Percentiles rank a stretch among this genome's conserved stretches.
Evolutionary conservation across 2,113 vertebrate species (phyloP).

Genomic region (Nycticryphes semicollaris): DNA sequence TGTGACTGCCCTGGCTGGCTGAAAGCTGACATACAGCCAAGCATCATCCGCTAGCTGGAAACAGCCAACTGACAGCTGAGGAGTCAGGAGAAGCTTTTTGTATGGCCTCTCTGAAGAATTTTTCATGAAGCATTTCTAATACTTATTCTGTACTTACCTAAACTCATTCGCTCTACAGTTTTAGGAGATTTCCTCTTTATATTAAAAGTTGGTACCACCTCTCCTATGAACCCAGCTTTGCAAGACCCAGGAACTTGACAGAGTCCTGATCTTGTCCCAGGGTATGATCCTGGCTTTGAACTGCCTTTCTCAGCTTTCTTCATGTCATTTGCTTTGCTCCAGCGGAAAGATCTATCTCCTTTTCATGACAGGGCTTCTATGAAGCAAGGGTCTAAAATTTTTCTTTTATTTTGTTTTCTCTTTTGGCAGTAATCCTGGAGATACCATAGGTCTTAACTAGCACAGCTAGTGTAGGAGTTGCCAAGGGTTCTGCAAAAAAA

Average conservation of each 20-base stretch:
- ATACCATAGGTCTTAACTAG: neutral
- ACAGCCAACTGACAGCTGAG: neutral
- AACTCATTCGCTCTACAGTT: neutral
- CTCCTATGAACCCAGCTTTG: neutral
- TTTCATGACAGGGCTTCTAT: neutral
- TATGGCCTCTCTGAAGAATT: neutral
- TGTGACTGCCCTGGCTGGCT: neutral
- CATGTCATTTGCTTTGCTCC: neutral
- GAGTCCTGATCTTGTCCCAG: neutral
- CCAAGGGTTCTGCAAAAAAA: neutral
- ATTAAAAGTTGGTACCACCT: neutral
- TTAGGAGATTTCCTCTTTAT: neutral
- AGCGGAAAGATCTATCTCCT: neutral
- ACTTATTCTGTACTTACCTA: neutral
- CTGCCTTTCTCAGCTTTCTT: neutral
- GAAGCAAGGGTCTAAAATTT: neutral
- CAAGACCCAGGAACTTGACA: neutral
- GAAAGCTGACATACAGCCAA: neutral
- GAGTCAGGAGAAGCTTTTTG: neutral
- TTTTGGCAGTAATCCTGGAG: neutral
- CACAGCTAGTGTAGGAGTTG: neutral
- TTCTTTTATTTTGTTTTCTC: neutral
- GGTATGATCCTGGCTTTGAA: neutral
- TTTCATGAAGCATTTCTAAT: neutral
- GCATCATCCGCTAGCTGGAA: fast-evolving